phyloP scores from a whole-genome alignment of 1,140 invertebrate genomes.

The Neelides sp. region DNA sequence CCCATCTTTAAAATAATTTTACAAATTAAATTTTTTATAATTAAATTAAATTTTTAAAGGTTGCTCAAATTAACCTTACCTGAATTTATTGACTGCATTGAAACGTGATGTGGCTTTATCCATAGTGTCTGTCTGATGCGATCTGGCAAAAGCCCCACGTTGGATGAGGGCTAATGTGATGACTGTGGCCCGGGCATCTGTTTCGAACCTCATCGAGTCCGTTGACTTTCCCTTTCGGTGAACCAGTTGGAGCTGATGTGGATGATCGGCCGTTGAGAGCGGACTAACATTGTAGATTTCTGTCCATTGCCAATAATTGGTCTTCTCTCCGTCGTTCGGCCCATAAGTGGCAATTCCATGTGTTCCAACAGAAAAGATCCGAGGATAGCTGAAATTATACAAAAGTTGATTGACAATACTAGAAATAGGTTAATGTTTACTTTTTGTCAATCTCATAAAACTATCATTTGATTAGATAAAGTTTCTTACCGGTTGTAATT shows the following conservation, averaged over 20 bases:
- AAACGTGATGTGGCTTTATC: constrained; percentile 24
- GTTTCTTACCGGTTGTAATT: neutral
- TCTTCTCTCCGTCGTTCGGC: constrained; percentile 82
- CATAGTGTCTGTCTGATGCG: constrained; percentile 27
- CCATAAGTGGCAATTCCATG: constrained; percentile 95
- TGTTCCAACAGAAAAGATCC: constrained; percentile 92
- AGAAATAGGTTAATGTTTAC: constrained; percentile 6
- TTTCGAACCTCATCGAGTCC: constrained; percentile 94
- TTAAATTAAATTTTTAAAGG: too few species aligned
- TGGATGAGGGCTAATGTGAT: constrained; percentile 68
- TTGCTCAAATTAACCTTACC: constrained; percentile 7
- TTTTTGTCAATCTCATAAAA: constrained; percentile 3
- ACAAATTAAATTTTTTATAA: constrained; percentile 11
- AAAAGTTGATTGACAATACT: constrained; percentile 20
- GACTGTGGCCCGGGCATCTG: constrained; percentile 82
- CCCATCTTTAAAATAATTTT: constrained; percentile 24
- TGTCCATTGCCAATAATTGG: constrained; percentile 82
- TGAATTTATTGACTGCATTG: constrained; percentile 21
- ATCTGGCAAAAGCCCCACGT: constrained; percentile 23
- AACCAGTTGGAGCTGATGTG: constrained; percentile 34
- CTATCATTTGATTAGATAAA: neutral
- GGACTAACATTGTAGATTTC: constrained; percentile 67
- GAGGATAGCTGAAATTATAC: constrained; percentile 66
- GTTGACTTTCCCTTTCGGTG: constrained; percentile 51
- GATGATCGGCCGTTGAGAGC: constrained; percentile 43